phyloP scores from a whole-genome alignment of 2,888 invertebrate species.

The Cotesia congregata region DNA sequence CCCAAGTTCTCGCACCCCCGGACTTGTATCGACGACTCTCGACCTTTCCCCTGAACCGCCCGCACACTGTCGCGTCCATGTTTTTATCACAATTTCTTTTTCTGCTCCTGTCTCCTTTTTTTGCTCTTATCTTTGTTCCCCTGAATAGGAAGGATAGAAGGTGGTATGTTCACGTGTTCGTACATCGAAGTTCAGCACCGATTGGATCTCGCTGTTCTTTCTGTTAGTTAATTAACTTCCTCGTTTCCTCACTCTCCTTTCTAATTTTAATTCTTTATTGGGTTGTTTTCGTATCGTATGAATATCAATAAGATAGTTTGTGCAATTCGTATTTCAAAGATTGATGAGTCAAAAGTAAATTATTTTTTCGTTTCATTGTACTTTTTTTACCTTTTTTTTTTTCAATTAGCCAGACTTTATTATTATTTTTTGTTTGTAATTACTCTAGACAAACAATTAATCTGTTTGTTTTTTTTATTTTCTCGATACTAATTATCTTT shows the following conservation, averaged over 20 bases:
- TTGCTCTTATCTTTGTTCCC: constrained; percentile 2
- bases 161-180: background rate
- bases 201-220: constrained; percentile 6
- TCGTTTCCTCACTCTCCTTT: background rate
- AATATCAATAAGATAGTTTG: constrained; percentile 22
- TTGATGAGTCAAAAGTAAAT: background rate
- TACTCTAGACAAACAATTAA: background rate
- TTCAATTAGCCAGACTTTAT: background rate
- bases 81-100: constrained; percentile 16
- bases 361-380: background rate
- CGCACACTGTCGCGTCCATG: constrained; percentile 10
- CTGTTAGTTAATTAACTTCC: constrained; percentile 29
- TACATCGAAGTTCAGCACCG: constrained; percentile 26
- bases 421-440: too few species aligned
- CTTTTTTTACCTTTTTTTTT: background rate
- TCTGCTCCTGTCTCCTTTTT: constrained; percentile 13
- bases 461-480: background rate
- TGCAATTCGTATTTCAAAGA: constrained; percentile 1
- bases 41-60: constrained; percentile 28
- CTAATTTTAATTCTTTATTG: constrained; percentile 10
- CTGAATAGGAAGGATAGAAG: background rate
- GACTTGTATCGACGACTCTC: constrained; percentile 30
- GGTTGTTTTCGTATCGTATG: background rate
- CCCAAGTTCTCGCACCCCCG: constrained; percentile 42
- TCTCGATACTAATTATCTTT: too few species aligned